phyloP scores from a whole-genome alignment of 2,797 vertebrate genomes.

The Anabacerthia variegaticeps region DNA sequence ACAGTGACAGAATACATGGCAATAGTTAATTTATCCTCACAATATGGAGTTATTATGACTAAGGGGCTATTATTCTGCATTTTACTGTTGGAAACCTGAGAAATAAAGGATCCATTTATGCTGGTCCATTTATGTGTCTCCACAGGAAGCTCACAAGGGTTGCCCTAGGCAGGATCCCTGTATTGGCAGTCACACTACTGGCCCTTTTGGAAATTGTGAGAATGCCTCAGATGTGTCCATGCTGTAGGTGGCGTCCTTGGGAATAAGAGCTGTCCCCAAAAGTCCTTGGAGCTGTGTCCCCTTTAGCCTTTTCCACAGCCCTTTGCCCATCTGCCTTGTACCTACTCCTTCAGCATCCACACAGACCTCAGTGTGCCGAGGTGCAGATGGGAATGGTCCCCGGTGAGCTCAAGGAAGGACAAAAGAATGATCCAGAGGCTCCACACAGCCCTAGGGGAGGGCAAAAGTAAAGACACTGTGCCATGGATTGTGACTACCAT shows the following conservation, averaged over 20 bases:
- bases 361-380: not conserved
- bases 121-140: not conserved
- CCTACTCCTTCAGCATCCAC: not conserved
- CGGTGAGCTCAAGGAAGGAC: not conserved
- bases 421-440: not conserved
- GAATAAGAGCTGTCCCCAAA: not conserved
- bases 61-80: not conserved
- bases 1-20: not conserved
- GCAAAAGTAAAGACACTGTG: not conserved
- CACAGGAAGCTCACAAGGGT: not conserved
- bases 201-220: not conserved
- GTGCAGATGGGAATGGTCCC: not conserved
- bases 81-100: not conserved
- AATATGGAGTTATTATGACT: not conserved
- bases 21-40: not conserved
- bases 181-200: not conserved
- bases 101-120: not conserved
- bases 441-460: not conserved
- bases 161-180: not conserved
- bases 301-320: not conserved
- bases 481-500: not conserved
- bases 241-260: not conserved
- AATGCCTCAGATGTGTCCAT: not conserved
- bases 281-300: fast-evolving
- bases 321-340: not conserved